A percentile compares a stretch with the other conserved stretches of the same genome.
Conservation (phyloP, 2,888 invertebrate species). For the Dynastes grantii region DNA sequence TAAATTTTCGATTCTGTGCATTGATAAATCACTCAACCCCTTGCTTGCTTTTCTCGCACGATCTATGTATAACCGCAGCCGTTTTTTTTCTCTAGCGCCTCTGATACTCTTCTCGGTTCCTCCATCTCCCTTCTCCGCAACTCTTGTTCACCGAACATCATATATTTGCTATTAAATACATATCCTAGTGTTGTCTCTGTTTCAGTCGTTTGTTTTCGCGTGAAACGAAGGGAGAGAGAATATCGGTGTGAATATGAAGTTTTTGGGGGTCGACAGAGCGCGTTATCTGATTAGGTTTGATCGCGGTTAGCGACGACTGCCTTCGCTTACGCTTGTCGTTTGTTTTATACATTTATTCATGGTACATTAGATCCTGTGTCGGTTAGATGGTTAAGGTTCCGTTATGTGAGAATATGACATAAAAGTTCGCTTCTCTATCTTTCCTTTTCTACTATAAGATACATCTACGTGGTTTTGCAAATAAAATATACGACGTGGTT, state of each 20-base stretch:
- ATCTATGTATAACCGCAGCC: slow-evolving; percentile 40
- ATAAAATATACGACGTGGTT: background rate
- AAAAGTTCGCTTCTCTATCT: slow-evolving; percentile 9
- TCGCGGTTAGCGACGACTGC: slow-evolving; percentile 61
- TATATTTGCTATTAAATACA: slow-evolving; percentile 24
- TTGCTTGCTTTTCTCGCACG: slow-evolving; percentile 44
- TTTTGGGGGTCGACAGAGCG: slow-evolving; percentile 59
- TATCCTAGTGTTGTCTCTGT: slow-evolving; percentile 38
- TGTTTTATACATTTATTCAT: slow-evolving; percentile 64
- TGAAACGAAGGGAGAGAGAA: slow-evolving; percentile 13
- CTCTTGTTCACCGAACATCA: background rate
- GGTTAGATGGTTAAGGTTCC: slow-evolving; percentile 61
- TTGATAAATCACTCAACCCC: slow-evolving; percentile 60
- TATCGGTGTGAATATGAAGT: slow-evolving; percentile 49
- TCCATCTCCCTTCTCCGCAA: slow-evolving; percentile 1
- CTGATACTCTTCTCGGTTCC: slow-evolving; percentile 48
- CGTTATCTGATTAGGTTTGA: slow-evolving; percentile 64
- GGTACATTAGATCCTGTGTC: slow-evolving; percentile 63
- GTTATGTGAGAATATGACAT: slow-evolving; percentile 56
- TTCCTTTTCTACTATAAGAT: slow-evolving; percentile 30
- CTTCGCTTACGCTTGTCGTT: slow-evolving; percentile 64
- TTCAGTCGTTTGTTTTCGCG: slow-evolving; percentile 34
- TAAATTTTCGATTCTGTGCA: slow-evolving; percentile 60
- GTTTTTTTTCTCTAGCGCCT: slow-evolving; percentile 9
- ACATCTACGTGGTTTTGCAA: slow-evolving; percentile 3